Conservation (phyloP, 2,113 vertebrate genomes). For the Paedocypris sp. region DNA sequence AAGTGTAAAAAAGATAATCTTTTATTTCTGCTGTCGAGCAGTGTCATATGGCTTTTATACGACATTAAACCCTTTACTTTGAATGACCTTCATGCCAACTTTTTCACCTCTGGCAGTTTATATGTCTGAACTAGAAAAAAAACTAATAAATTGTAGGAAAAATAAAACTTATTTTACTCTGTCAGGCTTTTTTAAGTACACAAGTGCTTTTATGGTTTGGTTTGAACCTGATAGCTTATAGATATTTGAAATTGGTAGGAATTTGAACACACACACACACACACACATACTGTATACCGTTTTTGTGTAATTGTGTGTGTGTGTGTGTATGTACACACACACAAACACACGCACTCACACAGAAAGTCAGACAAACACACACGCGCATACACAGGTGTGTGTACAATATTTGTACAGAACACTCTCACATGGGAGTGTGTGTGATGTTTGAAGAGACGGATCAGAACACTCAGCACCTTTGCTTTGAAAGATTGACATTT, state of each 20-base stretch:
- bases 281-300: too few relatives aligned
- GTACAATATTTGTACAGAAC: too few relatives aligned
- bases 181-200: background rate
- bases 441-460: background rate
- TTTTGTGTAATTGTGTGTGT: too few relatives aligned
- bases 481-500: slow-evolving; percentile 1
- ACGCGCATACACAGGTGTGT: too few relatives aligned
- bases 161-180: background rate
- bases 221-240: background rate
- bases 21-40: too few relatives aligned
- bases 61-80: too few relatives aligned
- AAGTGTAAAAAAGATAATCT: too few relatives aligned
- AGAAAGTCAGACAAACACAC: too few relatives aligned
- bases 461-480: slow-evolving; percentile 1
- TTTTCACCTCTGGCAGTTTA: background rate
- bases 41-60: too few relatives aligned
- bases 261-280: background rate
- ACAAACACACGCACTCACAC: too few relatives aligned
- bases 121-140: background rate
- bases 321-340: background rate
- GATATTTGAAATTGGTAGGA: background rate
- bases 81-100: too few relatives aligned
- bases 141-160: background rate
- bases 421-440: slow-evolving; percentile 4
- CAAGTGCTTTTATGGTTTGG: slow-evolving; percentile 1